Conservation (phyloP, 2,797 vertebrate species). For the Nyctibius grandis region DNA sequence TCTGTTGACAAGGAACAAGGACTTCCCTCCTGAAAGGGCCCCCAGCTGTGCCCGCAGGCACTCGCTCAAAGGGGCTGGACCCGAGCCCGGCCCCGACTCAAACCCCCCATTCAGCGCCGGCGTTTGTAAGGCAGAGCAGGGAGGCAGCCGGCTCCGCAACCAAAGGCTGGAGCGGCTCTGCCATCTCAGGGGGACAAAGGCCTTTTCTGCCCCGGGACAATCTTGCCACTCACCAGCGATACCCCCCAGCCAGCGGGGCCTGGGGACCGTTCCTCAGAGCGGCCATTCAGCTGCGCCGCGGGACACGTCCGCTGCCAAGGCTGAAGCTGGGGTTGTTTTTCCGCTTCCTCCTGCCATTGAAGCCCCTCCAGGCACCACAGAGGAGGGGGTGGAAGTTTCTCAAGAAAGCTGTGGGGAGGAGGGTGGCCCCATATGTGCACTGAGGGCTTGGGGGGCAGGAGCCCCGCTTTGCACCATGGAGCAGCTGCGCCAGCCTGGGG, state of each 20-base stretch:
- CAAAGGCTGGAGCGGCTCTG: slow-evolving; percentile 26
- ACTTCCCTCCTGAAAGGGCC: slow-evolving; percentile 33
- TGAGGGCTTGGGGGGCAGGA: neutral
- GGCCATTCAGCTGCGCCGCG: neutral
- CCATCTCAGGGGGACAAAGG: slow-evolving; percentile 37
- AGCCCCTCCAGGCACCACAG: neutral
- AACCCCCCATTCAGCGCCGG: neutral
- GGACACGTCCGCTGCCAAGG: neutral
- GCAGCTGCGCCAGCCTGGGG: neutral
- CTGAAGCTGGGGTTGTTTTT: slow-evolving; percentile 1
- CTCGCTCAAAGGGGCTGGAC: slow-evolving; percentile 8
- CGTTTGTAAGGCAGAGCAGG: slow-evolving; percentile 21
- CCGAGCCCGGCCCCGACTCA: neutral
- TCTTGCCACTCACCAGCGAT: slow-evolving; percentile 44
- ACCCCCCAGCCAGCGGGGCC: neutral
- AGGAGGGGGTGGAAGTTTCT: neutral
- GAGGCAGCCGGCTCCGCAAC: neutral
- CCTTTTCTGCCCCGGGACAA: slow-evolving; percentile 55
- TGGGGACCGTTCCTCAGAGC: neutral
- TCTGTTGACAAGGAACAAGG: slow-evolving; percentile 50
- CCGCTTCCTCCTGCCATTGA: neutral
- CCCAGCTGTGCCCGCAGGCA: slow-evolving; percentile 34
- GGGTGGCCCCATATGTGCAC: fast-evolving
- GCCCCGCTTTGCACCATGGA: fast-evolving
- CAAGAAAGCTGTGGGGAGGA: neutral